phyloP scores from a whole-genome alignment of 2,797 vertebrate genomes.

The Eulemur rubriventer region DNA sequence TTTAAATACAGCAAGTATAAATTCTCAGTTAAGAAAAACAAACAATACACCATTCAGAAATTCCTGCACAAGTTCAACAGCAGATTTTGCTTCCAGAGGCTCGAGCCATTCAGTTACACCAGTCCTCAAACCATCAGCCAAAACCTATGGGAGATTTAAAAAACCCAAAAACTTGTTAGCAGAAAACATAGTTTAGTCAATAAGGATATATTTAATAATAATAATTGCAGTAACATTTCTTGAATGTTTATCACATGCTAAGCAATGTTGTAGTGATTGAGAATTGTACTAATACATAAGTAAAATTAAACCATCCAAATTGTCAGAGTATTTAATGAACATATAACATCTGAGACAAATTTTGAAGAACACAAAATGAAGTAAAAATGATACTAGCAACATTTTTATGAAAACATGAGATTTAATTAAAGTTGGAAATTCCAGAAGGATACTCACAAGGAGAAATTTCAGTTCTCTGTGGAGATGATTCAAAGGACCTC shows the following conservation, averaged over 20 bases:
- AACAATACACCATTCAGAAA: constrained; percentile 90
- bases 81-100: constrained; percentile 87
- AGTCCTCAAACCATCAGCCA: constrained; percentile 92
- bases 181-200: neutral
- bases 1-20: neutral
- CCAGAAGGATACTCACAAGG: constrained; percentile 86
- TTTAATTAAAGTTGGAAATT: constrained; percentile 39
- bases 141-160: constrained; percentile 83
- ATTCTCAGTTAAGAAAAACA: constrained; percentile 29
- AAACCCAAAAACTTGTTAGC: neutral
- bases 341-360: neutral
- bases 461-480: constrained; percentile 94
- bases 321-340: neutral
- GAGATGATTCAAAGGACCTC: constrained; percentile 92
- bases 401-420: constrained; percentile 23
- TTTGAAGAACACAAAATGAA: neutral
- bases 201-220: neutral
- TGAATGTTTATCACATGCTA: neutral
- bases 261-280: neutral
- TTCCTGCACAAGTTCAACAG: constrained; percentile 89
- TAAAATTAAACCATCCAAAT: neutral
- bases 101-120: constrained; percentile 94
- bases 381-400: neutral
- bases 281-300: neutral
- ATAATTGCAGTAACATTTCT: neutral